These are phyloP conservation scores for Leistus spinibarbis DNA, from an alignment of 2,888 invertebrate genomes.

Conservation along the genomic window DNA sequence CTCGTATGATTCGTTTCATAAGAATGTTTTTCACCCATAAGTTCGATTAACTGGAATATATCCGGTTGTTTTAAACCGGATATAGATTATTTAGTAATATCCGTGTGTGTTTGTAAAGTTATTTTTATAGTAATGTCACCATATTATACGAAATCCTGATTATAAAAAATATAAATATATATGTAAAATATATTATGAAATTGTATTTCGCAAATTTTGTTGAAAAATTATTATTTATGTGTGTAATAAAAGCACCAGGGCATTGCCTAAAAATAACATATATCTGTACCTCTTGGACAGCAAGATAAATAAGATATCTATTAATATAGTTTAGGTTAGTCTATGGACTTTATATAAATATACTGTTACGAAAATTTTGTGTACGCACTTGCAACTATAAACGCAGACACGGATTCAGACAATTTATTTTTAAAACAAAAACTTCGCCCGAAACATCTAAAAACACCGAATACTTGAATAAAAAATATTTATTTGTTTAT, in stretches of 20 bases:
- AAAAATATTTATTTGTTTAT: too few relatives aligned
- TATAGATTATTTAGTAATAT: not conserved
- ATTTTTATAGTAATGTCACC: too few relatives aligned
- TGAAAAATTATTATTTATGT: slow-evolving; percentile 32
- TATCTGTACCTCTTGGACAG: slow-evolving; percentile 6
- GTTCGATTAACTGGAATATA: not conserved
- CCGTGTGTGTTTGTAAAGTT: too few relatives aligned
- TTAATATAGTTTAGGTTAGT: slow-evolving; percentile 12
- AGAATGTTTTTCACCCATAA: not conserved
- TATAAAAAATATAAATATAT: too few relatives aligned
- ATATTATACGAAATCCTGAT: too few relatives aligned
- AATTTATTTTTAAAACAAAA: not conserved
- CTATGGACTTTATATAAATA: slow-evolving; percentile 22
- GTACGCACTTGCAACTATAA: not conserved
- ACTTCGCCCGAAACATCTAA: too few relatives aligned
- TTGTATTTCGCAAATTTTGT: not conserved
- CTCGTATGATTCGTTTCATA: not conserved
- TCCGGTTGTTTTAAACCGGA: not conserved
- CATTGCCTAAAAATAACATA: slow-evolving; percentile 24
- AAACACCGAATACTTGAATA: too few relatives aligned
- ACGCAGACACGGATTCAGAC: not conserved
- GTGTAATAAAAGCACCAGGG: slow-evolving; percentile 35
- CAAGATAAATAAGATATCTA: slow-evolving; percentile 29
- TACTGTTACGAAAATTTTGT: slow-evolving; percentile 1
- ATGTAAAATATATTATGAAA: too few relatives aligned